These are phyloP conservation scores for Phengaris arion DNA, from an alignment of 2,888 invertebrate genomes.

Conservation along the genomic window DNA sequence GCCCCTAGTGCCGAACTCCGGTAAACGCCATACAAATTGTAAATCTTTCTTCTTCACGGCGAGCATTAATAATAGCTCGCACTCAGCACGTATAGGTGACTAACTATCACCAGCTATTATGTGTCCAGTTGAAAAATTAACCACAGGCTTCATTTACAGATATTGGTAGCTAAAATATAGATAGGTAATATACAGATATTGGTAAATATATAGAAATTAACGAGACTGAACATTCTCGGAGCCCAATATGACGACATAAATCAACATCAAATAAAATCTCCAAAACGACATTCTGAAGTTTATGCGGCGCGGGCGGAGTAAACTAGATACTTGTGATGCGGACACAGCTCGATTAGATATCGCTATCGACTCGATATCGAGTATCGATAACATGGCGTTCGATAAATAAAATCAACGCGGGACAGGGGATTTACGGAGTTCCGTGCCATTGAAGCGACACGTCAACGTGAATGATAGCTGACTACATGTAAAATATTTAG, in stretches of 20 bases:
- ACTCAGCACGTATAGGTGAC: too few species aligned
- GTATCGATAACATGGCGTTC: constrained; percentile 39
- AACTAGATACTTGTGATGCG: constrained; percentile 34
- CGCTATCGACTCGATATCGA: constrained; percentile 39
- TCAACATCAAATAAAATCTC: constrained; percentile 18
- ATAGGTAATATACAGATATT: too few species aligned
- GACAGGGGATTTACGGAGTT: constrained; percentile 42
- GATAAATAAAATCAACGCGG: constrained; percentile 44
- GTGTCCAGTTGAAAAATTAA: too few species aligned
- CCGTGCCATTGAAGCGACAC: constrained; percentile 33
- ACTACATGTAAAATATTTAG: too few species aligned
- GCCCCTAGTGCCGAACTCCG: too few species aligned
- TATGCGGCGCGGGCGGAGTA: constrained; percentile 17
- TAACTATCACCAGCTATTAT: too few species aligned
- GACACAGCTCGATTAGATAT: constrained; percentile 42
- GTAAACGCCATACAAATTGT: too few species aligned
- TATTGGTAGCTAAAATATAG: too few species aligned
- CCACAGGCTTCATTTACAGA: too few species aligned
- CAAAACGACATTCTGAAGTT: constrained; percentile 24
- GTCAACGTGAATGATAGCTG: constrained; percentile 6
- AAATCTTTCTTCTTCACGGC: too few species aligned
- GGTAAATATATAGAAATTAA: too few species aligned
- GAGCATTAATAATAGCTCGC: too few species aligned
- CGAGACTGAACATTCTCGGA: neutral
- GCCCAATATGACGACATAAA: neutral